Percentiles rank a stretch among this genome's conserved stretches.
Conservation (phyloP, 2,888 invertebrate genomes). For the Proisotoma minuta region DNA sequence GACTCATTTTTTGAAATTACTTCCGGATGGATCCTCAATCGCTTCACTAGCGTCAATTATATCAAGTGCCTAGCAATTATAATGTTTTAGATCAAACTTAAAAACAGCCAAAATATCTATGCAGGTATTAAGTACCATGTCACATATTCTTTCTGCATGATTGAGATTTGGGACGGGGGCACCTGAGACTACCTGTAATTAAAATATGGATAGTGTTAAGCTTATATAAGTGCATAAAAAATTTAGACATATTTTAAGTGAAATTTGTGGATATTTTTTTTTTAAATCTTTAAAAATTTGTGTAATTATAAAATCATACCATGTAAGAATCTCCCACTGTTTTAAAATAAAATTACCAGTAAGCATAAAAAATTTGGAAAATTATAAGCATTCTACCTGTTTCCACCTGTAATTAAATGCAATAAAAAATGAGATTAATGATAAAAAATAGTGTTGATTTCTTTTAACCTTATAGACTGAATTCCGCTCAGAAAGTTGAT, state of each 20-base stretch:
- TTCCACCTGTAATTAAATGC: background rate
- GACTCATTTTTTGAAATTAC: slow-evolving; percentile 49
- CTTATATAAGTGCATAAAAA: too few relatives aligned
- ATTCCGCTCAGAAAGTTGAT: slow-evolving; percentile 85
- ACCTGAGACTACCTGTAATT: background rate
- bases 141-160: slow-evolving; percentile 76
- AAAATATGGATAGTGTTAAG: too few relatives aligned
- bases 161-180: background rate
- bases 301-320: too few relatives aligned
- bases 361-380: background rate
- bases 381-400: background rate
- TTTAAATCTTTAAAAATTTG: too few relatives aligned
- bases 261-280: too few relatives aligned
- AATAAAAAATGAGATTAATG: background rate
- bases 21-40: slow-evolving; percentile 49
- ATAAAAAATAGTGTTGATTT: background rate
- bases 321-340: background rate
- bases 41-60: background rate
- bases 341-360: background rate
- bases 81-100: too few relatives aligned
- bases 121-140: too few relatives aligned
- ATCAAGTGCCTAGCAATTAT: too few relatives aligned
- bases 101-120: too few relatives aligned
- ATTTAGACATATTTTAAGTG: too few relatives aligned
- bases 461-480: slow-evolving; percentile 82